phyloP scores from a whole-genome alignment of 2,113 vertebrate species.

The Nannospalax galili region DNA sequence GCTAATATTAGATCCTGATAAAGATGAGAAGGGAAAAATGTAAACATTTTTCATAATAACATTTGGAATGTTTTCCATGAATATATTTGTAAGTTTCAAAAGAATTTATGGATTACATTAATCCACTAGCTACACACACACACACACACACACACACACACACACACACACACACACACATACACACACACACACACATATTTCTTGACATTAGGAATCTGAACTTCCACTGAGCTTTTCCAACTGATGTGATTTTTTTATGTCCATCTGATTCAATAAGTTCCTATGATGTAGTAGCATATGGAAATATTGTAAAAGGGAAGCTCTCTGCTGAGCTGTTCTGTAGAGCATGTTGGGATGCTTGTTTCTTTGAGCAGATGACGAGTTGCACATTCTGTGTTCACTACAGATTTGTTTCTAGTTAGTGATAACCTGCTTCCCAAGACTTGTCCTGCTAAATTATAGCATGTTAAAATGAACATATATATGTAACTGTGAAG shows the following conservation, averaged over 20 bases:
- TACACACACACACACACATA: too few relatives aligned
- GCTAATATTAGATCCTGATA: constrained; percentile 24
- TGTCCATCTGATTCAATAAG: neutral
- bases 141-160: too few relatives aligned
- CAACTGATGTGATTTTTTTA: neutral
- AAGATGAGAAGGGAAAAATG: neutral
- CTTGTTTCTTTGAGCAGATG: neutral
- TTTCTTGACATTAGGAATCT: neutral
- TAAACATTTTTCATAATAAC: neutral
- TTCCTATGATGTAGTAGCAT: neutral
- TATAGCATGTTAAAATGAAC: neutral
- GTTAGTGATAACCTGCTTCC: neutral
- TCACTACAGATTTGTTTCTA: neutral
- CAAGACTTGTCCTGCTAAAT: neutral
- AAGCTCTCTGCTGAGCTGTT: neutral
- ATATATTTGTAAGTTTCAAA: constrained; percentile 62
- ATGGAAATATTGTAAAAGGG: neutral
- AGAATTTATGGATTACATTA: neutral
- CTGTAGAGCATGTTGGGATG: neutral
- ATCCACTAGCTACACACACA: neutral
- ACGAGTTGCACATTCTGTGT: neutral
- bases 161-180: too few relatives aligned
- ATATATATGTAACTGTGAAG: neutral
- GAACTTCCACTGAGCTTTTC: neutral
- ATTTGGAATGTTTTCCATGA: neutral